Conservation (phyloP, 2,797 vertebrate species). For the Leuciscus waleckii region DNA sequence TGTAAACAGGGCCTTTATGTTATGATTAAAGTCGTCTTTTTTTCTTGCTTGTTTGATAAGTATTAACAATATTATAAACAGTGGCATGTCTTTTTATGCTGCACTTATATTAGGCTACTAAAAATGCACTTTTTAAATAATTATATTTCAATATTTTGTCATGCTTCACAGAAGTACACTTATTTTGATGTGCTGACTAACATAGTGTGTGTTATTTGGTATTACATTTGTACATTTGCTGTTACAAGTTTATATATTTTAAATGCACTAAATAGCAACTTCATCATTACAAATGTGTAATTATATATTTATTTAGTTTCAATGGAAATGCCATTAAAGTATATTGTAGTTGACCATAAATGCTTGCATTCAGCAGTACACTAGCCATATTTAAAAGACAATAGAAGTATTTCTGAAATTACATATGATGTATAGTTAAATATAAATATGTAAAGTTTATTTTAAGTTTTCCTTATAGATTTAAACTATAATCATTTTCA, state of each 20-base stretch:
- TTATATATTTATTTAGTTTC: neutral
- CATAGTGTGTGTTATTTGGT: neutral
- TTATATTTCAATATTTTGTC: too few species aligned
- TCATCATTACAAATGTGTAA: neutral
- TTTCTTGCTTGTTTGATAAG: neutral
- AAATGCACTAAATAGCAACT: too few species aligned
- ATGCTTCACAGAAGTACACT: too few species aligned
- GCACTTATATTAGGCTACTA: neutral
- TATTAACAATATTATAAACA: neutral
- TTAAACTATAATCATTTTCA: neutral
- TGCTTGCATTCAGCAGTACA: neutral
- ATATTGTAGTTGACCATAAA: neutral
- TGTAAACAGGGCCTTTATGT: neutral
- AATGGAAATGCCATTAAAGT: neutral
- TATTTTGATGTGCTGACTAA: neutral
- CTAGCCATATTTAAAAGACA: neutral
- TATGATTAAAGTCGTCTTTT: neutral
- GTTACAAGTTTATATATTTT: too few species aligned
- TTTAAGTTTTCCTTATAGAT: neutral
- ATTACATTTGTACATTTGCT: too few species aligned
- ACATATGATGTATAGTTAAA: neutral
- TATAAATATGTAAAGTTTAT: neutral
- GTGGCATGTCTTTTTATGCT: neutral
- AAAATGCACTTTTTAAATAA: too few species aligned
- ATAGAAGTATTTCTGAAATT: neutral